These are phyloP conservation scores for Xyliphius kryptos DNA, from an alignment of 2,113 vertebrate species.

Conservation along the genomic window DNA sequence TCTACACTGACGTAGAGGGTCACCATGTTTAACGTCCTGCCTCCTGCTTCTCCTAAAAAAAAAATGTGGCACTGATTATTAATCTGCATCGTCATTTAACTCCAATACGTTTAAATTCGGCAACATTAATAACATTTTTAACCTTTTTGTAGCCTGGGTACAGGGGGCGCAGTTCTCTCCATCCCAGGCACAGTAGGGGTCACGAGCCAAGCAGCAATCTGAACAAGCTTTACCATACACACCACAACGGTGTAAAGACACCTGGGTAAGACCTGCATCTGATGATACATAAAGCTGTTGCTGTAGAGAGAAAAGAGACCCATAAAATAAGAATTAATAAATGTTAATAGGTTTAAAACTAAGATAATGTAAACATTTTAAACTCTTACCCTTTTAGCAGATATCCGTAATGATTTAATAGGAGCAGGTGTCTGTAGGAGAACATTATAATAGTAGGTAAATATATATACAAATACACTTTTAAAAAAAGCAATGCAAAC, in stretches of 20 bases:
- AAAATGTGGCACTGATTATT: neutral
- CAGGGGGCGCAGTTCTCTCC: constrained; percentile 74
- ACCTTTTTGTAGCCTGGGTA: constrained; percentile 71
- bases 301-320: constrained; percentile 48
- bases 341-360: neutral
- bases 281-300: constrained; percentile 81
- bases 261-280: constrained; percentile 71
- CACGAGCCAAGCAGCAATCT: constrained; percentile 77
- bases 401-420: constrained; percentile 75
- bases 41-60: constrained; percentile 82
- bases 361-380: neutral
- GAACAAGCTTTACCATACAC: constrained; percentile 75
- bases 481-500: no score
- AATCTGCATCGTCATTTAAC: neutral
- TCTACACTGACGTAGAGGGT: constrained; percentile 89
- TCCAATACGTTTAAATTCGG: no score
- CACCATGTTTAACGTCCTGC: constrained; percentile 87
- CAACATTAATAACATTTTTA: neutral
- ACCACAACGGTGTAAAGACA: constrained; percentile 72
- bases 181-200: constrained; percentile 81
- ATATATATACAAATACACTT: no score
- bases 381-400: constrained; percentile 71
- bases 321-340: no score
- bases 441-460: neutral
- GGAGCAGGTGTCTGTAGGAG: constrained; percentile 60